These are phyloP conservation scores for Tridacna crocea DNA, from an alignment of 2,888 invertebrate genomes.

Conservation along the genomic window DNA sequence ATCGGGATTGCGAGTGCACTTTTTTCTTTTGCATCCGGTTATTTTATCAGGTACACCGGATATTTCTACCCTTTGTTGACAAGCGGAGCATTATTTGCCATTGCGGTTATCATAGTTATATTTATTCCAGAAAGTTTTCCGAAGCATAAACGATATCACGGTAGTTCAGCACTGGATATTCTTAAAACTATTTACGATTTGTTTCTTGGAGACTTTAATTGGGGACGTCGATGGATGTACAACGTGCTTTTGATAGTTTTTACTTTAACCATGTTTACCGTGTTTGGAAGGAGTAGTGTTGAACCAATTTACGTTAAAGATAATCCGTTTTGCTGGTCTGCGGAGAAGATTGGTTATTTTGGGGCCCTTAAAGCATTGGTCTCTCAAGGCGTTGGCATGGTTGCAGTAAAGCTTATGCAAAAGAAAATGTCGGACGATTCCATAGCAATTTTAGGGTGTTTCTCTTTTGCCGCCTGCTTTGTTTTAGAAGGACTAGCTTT, in stretches of 20 bases:
- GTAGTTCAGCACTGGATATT: conserved; percentile 26
- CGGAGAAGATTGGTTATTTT: conserved; percentile 61
- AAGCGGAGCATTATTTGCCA: conserved; percentile 21
- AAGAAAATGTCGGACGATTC: conserved; percentile 56
- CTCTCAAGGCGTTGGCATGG: conserved; percentile 50
- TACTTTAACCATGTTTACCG: conserved; percentile 37
- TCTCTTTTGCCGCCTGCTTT: conserved; percentile 42
- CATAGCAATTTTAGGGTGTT: conserved; percentile 57
- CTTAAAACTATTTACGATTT: conserved; percentile 43
- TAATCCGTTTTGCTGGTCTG: conserved; percentile 67
- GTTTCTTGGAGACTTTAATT: conserved; percentile 49
- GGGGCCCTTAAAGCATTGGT: conserved; percentile 32
- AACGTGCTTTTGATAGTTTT: conserved; percentile 50
- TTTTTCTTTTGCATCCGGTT: conserved; percentile 50
- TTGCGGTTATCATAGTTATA: conserved; percentile 22
- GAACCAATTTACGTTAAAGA: conserved; percentile 62
- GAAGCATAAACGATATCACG: conserved; percentile 27
- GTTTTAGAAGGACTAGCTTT: conserved; percentile 55
- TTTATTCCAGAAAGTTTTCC: conserved; percentile 59
- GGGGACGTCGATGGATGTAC: conserved; percentile 61
- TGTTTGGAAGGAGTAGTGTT: conserved; percentile 52
- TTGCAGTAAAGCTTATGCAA: conserved; percentile 58
- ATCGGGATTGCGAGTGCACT: conserved; percentile 35
- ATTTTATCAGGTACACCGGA: conserved; percentile 51
- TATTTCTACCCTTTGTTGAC: conserved; percentile 54